These are phyloP conservation scores for Drosophila lacteicornis DNA, from an alignment of 1,140 invertebrate species.

Conservation along the genomic window DNA sequence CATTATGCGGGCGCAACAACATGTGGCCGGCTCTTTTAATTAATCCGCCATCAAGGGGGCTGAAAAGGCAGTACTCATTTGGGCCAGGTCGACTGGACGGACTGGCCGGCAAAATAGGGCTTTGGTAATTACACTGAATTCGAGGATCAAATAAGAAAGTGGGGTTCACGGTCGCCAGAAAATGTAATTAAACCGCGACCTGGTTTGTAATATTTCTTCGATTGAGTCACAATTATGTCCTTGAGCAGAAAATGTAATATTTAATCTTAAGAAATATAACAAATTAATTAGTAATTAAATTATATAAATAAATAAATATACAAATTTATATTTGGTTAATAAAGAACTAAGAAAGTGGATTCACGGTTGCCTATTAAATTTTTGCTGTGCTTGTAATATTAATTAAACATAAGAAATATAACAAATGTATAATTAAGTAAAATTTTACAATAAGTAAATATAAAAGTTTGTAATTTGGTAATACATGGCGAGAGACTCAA, in stretches of 20 bases:
- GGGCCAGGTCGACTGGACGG: constrained; percentile 6
- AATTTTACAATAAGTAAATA: no score
- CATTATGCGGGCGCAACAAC: constrained; percentile 35
- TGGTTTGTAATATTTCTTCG: background rate
- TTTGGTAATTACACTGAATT: constrained; percentile 6
- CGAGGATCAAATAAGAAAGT: background rate
- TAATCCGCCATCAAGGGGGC: constrained; percentile 37
- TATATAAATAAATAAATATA: background rate
- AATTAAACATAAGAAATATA: no score
- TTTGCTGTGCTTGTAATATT: no score
- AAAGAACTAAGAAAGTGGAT: no score
- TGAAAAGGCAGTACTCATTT: constrained; percentile 5
- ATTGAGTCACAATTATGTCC: background rate
- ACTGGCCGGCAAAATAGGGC: background rate
- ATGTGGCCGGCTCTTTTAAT: constrained; percentile 50
- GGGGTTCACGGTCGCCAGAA: background rate
- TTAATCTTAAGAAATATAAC: no score
- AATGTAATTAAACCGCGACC: background rate
- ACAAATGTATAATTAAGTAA: no score
- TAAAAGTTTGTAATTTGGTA: no score
- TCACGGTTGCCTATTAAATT: no score
- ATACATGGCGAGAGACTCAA: no score
- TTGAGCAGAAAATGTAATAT: no score
- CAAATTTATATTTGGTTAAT: no score
- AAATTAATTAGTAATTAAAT: no score